Evolutionary conservation across 2,113 vertebrate genomes (phyloP).

Genomic region (Corythornis cristatus): DNA sequence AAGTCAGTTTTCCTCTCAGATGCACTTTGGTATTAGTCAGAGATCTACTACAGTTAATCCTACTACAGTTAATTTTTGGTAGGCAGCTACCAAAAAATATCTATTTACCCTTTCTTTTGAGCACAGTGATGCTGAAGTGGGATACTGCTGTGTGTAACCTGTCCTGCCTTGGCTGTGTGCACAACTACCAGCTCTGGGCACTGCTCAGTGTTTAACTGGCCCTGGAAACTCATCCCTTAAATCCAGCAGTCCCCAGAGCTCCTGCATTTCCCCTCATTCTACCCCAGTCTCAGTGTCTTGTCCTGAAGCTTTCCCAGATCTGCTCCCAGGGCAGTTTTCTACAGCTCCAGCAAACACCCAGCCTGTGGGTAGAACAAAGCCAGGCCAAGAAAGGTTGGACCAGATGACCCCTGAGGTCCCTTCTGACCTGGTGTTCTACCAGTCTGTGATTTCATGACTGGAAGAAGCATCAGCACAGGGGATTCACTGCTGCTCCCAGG

Average conservation of each 20-base stretch:
- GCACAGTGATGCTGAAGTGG: neutral
- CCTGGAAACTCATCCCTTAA: neutral
- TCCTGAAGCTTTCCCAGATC: neutral
- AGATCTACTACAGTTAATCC: neutral
- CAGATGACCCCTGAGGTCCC: neutral
- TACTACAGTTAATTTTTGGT: too few relatives aligned
- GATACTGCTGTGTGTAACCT: neutral
- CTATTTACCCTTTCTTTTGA: neutral
- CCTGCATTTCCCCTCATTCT: neutral
- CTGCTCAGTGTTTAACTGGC: neutral
- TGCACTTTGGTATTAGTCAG: neutral
- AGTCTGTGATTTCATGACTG: neutral
- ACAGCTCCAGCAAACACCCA: neutral
- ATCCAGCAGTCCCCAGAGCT: neutral
- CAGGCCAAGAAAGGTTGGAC: neutral
- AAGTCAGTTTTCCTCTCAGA: neutral
- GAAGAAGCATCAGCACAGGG: neutral
- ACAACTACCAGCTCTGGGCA: neutral
- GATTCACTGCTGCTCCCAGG: neutral
- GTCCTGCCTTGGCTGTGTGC: neutral
- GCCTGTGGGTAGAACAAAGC: neutral
- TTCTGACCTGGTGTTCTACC: neutral
- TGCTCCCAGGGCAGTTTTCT: neutral
- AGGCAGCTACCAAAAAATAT: neutral
- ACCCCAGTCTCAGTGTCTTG: neutral